A percentile compares a stretch with the other conserved stretches of the same genome.
Evolutionary conservation across 2,888 invertebrate species (phyloP).

Genomic region (Orthosia gracilis): DNA sequence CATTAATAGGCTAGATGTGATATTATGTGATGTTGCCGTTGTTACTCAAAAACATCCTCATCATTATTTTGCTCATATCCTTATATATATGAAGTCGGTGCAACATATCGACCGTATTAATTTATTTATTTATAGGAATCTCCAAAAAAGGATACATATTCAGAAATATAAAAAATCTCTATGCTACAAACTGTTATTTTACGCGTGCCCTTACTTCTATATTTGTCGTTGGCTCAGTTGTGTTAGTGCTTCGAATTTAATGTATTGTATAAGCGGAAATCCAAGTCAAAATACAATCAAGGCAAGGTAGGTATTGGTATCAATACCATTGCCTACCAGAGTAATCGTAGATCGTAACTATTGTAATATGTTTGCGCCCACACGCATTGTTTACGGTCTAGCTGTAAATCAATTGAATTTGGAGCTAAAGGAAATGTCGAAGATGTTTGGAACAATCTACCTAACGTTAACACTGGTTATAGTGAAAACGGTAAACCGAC

Average conservation of each 20-base stretch:
- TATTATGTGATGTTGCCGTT: too few relatives aligned
- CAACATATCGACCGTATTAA: too few relatives aligned
- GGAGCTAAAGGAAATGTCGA: background rate
- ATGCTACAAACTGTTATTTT: too few relatives aligned
- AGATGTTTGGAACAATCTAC: slow-evolving; percentile 2
- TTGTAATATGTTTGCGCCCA: slow-evolving; percentile 25
- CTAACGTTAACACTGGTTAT: background rate
- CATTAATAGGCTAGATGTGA: too few relatives aligned
- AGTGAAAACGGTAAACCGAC: background rate
- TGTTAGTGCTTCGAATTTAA: background rate
- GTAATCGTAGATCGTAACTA: slow-evolving; percentile 32
- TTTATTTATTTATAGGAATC: too few relatives aligned
- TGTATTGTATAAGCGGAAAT: slow-evolving; percentile 2
- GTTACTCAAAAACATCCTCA: background rate
- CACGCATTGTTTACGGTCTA: slow-evolving; percentile 16
- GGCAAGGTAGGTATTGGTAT: background rate
- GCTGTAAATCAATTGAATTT: slow-evolving; percentile 32
- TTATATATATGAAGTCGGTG: too few relatives aligned
- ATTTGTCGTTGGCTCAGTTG: background rate
- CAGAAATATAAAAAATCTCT: too few relatives aligned
- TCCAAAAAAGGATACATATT: too few relatives aligned
- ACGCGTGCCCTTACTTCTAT: too few relatives aligned
- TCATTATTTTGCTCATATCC: background rate
- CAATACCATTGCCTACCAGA: slow-evolving; percentile 10
- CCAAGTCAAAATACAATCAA: slow-evolving; percentile 21